Evolutionary conservation across 2,888 invertebrate species (phyloP).

Genomic region (Drosophila greeni): DNA sequence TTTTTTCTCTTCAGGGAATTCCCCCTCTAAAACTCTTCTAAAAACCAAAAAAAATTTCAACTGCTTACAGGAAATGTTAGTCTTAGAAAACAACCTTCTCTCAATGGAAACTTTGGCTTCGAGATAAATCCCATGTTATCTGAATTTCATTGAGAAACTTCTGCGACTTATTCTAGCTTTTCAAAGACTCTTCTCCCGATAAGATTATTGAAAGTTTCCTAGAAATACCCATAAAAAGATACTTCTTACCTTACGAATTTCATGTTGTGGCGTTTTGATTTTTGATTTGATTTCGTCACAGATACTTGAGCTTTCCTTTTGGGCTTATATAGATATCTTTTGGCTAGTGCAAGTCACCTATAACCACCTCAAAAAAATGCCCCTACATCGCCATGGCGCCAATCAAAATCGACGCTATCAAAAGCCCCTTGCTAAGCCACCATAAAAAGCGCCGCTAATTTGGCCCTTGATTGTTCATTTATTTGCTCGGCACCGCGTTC

Average conservation of each 20-base stretch:
- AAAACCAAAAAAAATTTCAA: background rate
- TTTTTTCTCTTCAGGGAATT: background rate
- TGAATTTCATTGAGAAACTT: constrained; percentile 29
- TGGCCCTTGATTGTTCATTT: constrained; percentile 59
- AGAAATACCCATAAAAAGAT: constrained; percentile 8
- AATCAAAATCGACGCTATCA: constrained; percentile 49
- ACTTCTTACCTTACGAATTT: constrained; percentile 6
- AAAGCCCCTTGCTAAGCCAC: constrained; percentile 43
- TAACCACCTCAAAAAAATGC: background rate
- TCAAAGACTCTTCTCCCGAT: background rate
- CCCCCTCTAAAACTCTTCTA: background rate
- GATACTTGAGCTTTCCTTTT: constrained; percentile 1
- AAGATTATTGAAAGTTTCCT: background rate
- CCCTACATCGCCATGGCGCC: constrained; percentile 35
- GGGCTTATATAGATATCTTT: background rate
- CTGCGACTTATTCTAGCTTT: background rate
- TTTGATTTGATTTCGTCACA: constrained; percentile 6
- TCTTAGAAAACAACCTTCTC: background rate
- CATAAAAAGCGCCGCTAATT: constrained; percentile 61
- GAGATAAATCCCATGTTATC: constrained; percentile 27
- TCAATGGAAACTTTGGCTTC: constrained; percentile 14
- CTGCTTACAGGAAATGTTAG: background rate
- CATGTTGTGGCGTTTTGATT: background rate
- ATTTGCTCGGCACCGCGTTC: constrained; percentile 54
- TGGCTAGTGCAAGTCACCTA: constrained; percentile 10